A percentile compares a stretch with the other conserved stretches of the same genome.
These are phyloP conservation scores for Oreonectes daqikongensis DNA, from an alignment of 2,797 vertebrate genomes.

Conservation along the genomic window DNA sequence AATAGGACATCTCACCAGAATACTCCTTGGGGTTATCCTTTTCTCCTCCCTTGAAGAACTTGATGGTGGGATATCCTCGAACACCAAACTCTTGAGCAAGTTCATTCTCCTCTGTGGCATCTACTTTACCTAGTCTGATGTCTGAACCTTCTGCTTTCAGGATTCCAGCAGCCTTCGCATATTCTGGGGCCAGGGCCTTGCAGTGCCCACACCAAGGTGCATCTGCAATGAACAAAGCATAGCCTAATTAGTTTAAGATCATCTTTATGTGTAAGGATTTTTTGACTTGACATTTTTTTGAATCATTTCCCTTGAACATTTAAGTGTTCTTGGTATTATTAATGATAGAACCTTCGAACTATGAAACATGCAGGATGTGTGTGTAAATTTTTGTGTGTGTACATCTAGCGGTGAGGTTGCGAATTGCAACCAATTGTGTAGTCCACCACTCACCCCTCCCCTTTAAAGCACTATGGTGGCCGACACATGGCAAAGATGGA, in stretches of 20 bases:
- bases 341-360: too few species aligned
- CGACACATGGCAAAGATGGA: too few species aligned
- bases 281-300: too few species aligned
- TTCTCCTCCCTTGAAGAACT: constrained; percentile 94
- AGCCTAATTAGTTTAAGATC: constrained; percentile 34
- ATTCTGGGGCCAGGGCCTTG: constrained; percentile 94
- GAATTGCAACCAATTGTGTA: too few species aligned
- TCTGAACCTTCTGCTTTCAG: constrained; percentile 86
- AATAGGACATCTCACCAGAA: constrained; percentile 78
- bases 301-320: too few species aligned
- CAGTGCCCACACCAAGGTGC: constrained; percentile 99
- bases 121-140: constrained; percentile 92
- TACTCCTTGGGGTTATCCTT: constrained; percentile 89
- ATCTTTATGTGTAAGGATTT: not conserved
- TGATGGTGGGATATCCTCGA: constrained; percentile 96
- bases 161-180: constrained; percentile 88
- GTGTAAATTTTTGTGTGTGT: too few species aligned
- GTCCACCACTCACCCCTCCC: too few species aligned
- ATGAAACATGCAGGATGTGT: too few species aligned
- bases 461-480: too few species aligned
- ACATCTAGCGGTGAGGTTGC: too few species aligned
- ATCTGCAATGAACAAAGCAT: constrained; percentile 73
- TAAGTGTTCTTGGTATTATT: too few species aligned
- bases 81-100: constrained; percentile 92
- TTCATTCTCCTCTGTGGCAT: constrained; percentile 94